phyloP scores from a whole-genome alignment of 2,797 vertebrate species.

The Gallinago nigripennis region DNA sequence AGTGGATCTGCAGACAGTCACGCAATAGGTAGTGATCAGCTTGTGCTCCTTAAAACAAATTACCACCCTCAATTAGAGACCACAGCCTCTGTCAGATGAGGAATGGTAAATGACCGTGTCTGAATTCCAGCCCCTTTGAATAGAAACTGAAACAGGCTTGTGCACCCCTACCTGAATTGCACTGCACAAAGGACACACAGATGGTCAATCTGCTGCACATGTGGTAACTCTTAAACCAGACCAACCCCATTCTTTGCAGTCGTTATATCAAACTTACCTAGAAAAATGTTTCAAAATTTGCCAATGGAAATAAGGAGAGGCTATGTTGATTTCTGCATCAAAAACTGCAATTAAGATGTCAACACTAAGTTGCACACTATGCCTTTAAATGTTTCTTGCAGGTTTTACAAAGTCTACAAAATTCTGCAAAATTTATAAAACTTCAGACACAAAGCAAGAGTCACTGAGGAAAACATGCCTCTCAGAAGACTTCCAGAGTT shows the following conservation, averaged over 20 bases:
- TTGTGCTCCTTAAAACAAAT: background rate
- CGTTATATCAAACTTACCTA: background rate
- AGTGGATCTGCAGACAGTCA: background rate
- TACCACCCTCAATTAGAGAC: background rate
- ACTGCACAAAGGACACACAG: background rate
- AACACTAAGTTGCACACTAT: background rate
- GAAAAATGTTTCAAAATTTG: background rate
- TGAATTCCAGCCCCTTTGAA: background rate
- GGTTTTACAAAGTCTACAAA: background rate
- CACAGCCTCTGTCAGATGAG: background rate
- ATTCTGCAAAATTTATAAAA: background rate
- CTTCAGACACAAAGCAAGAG: background rate
- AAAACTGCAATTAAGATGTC: background rate
- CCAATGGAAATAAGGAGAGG: background rate
- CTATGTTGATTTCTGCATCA: background rate
- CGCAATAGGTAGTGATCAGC: background rate
- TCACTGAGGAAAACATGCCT: background rate
- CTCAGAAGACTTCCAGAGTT: background rate
- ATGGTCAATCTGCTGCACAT: rapidly evolving
- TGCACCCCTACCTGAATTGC: background rate
- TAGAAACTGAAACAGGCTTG: background rate
- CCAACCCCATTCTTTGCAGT: background rate
- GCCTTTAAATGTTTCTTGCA: background rate
- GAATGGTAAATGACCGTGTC: rapidly evolving
- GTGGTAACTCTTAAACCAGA: background rate